These are phyloP conservation scores for Parauchenoglanis punctatus DNA, from an alignment of 2,797 vertebrate species.

Conservation along the genomic window DNA sequence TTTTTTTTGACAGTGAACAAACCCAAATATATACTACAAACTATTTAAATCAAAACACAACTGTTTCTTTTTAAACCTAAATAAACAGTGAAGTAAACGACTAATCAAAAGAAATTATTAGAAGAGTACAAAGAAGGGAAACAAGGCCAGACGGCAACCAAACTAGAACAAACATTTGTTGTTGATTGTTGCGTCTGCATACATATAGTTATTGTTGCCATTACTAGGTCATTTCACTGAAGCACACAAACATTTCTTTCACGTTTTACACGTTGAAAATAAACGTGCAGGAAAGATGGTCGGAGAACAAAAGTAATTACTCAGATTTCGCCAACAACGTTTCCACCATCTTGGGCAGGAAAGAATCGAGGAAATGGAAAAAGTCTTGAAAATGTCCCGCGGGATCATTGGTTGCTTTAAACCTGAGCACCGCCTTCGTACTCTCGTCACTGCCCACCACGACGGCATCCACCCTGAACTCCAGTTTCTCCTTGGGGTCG, in stretches of 20 bases:
- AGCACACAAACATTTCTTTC: neutral
- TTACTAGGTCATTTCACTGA: neutral
- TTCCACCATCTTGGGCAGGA: constrained; percentile 80
- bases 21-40: constrained; percentile 6
- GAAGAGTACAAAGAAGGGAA: no score
- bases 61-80: neutral
- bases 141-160: neutral
- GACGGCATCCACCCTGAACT: constrained; percentile 70
- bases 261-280: neutral
- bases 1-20: neutral
- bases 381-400: constrained; percentile 80
- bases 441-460: constrained; percentile 69
- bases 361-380: constrained; percentile 85
- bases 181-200: neutral
- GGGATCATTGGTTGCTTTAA: constrained; percentile 67
- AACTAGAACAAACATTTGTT: neutral
- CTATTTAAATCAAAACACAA: neutral
- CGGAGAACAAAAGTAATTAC: constrained; percentile 9
- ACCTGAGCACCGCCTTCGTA: constrained; percentile 65
- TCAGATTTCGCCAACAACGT: constrained; percentile 62
- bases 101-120: neutral
- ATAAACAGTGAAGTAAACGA: neutral
- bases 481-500: constrained; percentile 69
- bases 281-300: neutral
- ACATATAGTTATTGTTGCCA: neutral